A percentile compares a stretch with the other conserved stretches of the same genome.
phyloP scores from a whole-genome alignment of 2,113 vertebrate genomes.

The Spizaetus ornatus region DNA sequence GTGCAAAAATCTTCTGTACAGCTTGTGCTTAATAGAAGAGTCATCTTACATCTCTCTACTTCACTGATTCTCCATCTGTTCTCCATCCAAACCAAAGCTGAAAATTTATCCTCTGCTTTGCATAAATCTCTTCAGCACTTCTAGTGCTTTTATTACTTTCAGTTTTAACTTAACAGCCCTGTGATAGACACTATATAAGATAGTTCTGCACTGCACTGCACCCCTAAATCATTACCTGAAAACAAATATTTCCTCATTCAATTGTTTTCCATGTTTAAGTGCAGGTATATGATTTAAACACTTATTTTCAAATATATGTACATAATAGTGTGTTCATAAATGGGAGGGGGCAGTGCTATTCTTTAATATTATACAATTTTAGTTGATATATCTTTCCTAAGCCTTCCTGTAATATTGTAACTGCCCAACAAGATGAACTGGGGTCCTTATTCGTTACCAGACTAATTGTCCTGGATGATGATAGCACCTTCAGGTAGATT shows the following conservation, averaged over 20 bases:
- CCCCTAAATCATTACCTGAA: neutral
- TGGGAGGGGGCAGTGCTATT: neutral
- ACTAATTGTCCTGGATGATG: neutral
- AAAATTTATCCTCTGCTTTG: constrained; percentile 35
- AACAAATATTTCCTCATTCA: neutral
- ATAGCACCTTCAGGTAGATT: neutral
- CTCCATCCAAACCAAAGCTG: constrained; percentile 32
- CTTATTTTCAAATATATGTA: neutral
- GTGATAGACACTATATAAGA: neutral
- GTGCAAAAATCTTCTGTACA: constrained; percentile 27
- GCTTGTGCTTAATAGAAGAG: constrained; percentile 55
- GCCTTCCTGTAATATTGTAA: neutral
- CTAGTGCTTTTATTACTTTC: neutral
- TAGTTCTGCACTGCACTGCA: neutral
- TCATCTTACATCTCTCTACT: neutral
- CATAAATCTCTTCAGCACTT: constrained; percentile 15
- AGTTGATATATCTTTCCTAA: neutral
- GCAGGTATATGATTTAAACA: neutral
- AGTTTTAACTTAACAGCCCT: neutral
- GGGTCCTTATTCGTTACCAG: neutral
- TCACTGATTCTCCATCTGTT: constrained; percentile 46
- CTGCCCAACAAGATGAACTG: neutral
- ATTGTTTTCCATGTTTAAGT: neutral
- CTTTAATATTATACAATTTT: neutral
- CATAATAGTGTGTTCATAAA: neutral